Conservation (phyloP, 2,797 vertebrate species). For the Holocentrus rufus region DNA sequence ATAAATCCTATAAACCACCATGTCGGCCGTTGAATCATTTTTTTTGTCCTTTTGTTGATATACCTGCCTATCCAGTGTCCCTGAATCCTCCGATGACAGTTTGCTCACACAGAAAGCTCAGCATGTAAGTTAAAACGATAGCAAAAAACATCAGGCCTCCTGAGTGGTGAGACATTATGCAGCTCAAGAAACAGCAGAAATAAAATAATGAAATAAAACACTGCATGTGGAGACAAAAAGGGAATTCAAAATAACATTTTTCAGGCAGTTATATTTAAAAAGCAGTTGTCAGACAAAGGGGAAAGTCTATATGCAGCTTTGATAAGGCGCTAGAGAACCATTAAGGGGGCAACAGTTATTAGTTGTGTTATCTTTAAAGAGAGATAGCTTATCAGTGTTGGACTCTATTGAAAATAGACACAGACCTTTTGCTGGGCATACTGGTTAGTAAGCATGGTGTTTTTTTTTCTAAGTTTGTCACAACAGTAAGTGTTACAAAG, state of each 20-base stretch:
- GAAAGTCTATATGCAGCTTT: slow-evolving; percentile 57
- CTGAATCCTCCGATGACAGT: neutral
- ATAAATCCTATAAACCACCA: neutral
- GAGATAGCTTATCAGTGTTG: slow-evolving; percentile 62
- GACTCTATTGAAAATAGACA: slow-evolving; percentile 1
- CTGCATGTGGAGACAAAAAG: neutral
- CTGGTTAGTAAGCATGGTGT: neutral
- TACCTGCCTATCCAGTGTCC: neutral
- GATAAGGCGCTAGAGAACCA: slow-evolving; percentile 52
- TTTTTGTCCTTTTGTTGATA: neutral
- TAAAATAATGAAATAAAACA: neutral
- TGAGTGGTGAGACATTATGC: neutral
- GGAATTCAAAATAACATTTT: neutral
- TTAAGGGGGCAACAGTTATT: slow-evolving; percentile 13
- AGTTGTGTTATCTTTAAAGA: slow-evolving; percentile 28
- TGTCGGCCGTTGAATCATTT: neutral
- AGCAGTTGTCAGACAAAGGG: slow-evolving; percentile 43
- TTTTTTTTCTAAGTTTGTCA: neutral
- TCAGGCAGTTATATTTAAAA: neutral
- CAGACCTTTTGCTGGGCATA: slow-evolving; percentile 13
- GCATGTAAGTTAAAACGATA: too few species aligned
- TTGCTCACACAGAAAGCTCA: neutral
- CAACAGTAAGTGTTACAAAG: neutral
- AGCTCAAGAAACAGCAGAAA: neutral
- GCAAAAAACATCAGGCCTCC: too few species aligned